Percentiles rank a stretch among this genome's conserved stretches.
These are phyloP conservation scores for Drosophila busckii DNA, from an alignment of 1,140 invertebrate genomes.

Conservation along the genomic window DNA sequence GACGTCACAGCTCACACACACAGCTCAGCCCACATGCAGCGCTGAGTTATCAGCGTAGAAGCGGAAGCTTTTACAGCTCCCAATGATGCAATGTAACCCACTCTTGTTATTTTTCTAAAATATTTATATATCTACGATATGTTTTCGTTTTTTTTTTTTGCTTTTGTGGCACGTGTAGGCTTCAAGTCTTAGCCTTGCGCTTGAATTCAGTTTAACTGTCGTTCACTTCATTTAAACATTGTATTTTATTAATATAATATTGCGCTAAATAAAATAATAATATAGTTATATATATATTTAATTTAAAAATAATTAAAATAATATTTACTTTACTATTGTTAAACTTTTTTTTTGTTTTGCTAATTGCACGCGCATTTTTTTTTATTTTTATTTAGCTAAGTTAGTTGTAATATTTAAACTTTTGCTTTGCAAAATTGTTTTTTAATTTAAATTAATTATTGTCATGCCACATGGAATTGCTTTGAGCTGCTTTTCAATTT, in stretches of 20 bases:
- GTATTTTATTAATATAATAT: constrained; percentile 56
- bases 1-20: constrained; percentile 52
- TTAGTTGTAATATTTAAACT: constrained; percentile 39
- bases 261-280: constrained; percentile 65
- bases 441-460: constrained; percentile 9
- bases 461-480: constrained; percentile 30
- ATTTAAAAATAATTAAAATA: constrained; percentile 38
- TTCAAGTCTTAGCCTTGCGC: constrained; percentile 62
- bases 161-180: constrained; percentile 34
- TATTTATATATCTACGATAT: constrained; percentile 25
- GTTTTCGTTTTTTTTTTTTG: neutral
- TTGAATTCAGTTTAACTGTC: constrained; percentile 28
- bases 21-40: constrained; percentile 42
- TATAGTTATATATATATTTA: constrained; percentile 40
- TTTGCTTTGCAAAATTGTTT: constrained; percentile 10
- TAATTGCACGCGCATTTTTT: constrained; percentile 51
- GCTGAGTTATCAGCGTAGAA: constrained; percentile 34
- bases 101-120: constrained; percentile 21
- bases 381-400: constrained; percentile 29
- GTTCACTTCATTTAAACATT: constrained; percentile 10
- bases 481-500: constrained; percentile 64
- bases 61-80: constrained; percentile 62
- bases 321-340: constrained; percentile 29
- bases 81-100: constrained; percentile 48
- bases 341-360: constrained; percentile 24